Percentiles rank a stretch among this genome's conserved stretches.
phyloP scores from a whole-genome alignment of 2,888 invertebrate species.

The Polydrusus tereticollis region DNA sequence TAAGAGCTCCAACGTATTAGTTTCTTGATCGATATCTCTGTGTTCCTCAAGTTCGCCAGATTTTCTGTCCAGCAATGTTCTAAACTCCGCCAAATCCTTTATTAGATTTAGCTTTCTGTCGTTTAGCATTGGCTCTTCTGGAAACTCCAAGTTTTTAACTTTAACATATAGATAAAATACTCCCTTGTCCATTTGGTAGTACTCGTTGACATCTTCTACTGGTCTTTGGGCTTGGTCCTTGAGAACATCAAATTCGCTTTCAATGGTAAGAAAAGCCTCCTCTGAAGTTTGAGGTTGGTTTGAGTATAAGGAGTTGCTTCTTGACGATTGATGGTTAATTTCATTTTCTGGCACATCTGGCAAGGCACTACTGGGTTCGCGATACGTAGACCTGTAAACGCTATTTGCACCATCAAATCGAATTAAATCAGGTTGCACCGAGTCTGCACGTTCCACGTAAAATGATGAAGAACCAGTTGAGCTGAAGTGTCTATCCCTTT shows the following conservation, averaged over 20 bases:
- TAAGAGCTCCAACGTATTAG: slow-evolving; percentile 23
- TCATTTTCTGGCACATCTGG: neutral
- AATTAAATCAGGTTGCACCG: slow-evolving; percentile 25
- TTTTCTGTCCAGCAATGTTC: slow-evolving; percentile 19
- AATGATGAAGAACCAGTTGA: neutral
- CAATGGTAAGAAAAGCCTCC: slow-evolving; percentile 13
- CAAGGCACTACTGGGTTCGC: neutral
- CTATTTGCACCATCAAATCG: neutral
- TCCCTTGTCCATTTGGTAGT: slow-evolving; percentile 41
- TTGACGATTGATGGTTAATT: neutral
- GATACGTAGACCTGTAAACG: neutral
- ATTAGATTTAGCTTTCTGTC: slow-evolving; percentile 20
- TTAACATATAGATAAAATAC: slow-evolving; percentile 35
- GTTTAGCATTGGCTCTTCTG: neutral
- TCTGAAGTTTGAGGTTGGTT: slow-evolving; percentile 6
- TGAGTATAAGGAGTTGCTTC: slow-evolving; percentile 1
- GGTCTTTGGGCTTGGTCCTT: slow-evolving; percentile 22
- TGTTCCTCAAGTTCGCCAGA: slow-evolving; percentile 28
- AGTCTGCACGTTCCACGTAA: neutral
- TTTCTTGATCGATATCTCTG: slow-evolving; percentile 16
- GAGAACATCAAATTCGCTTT: slow-evolving; percentile 31
- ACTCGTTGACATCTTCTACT: slow-evolving; percentile 20
- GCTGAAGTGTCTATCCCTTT: neutral
- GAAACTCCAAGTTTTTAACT: slow-evolving; percentile 21
- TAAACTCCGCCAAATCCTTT: slow-evolving; percentile 23